phyloP scores from a whole-genome alignment of 2,797 vertebrate genomes.

The Catharus ustulatus region DNA sequence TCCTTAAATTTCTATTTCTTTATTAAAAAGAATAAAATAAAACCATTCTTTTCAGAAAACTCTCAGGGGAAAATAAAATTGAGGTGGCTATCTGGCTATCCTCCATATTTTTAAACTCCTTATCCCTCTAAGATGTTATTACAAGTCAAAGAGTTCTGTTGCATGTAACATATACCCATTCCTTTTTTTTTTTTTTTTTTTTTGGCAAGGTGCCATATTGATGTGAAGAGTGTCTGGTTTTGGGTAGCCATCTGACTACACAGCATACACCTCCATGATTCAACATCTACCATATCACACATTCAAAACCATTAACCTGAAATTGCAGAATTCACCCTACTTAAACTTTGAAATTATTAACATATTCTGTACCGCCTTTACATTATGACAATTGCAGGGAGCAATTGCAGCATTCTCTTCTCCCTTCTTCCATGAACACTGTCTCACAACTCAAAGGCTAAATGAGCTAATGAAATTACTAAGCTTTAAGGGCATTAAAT shows the following conservation, averaged over 20 bases:
- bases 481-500: neutral
- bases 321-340: neutral
- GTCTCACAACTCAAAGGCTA: fast-evolving
- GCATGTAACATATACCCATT: neutral
- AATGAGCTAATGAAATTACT: neutral
- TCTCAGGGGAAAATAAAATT: neutral
- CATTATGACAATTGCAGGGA: neutral
- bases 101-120: neutral
- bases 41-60: neutral
- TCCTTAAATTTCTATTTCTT: neutral
- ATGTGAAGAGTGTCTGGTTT: fast-evolving
- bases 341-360: neutral
- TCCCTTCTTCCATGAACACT: fast-evolving
- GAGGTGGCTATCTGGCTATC: too few species aligned
- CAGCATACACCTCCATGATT: neutral
- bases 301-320: neutral
- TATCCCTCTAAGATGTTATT: neutral
- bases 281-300: too few species aligned
- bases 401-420: neutral
- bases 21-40: neutral
- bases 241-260: neutral
- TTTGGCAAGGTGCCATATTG: neutral
- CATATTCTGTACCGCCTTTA: neutral
- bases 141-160: neutral
- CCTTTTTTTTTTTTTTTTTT: neutral